Base-by-base conservation (phyloP, 2,888 invertebrate species). In the Agrochola lychnidis region DNA sequence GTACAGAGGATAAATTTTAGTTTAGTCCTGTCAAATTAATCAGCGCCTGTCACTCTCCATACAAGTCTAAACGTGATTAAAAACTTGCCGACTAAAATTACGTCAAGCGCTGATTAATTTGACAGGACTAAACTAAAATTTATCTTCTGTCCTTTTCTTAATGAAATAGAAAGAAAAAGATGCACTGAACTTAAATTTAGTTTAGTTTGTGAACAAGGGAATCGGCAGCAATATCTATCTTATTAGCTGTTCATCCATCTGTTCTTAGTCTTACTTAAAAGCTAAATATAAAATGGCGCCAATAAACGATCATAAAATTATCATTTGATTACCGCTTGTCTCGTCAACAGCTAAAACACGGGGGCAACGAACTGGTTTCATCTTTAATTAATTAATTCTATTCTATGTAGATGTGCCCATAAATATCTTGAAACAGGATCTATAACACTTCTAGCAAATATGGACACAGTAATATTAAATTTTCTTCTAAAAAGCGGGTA, bases 281-380 rank as follows among this genome's bases (percentile, higher is more conserved):
- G 12, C 9, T 7, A 68, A 59, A 64, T 56, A 30, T 61, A 30
- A 56, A 82, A 66, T 62, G 78, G 51, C 68, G 64, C 45, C 61
- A 51, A 64, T n/a, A 22, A 62, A 36, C 1, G 53, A 63, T 63
- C 61, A 72, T 70, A 48, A 75, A 84, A 82, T 59, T 64, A 79
- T 61, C 19, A 76, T 81, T 80, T 81, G 42, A 81, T 73, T 56
- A n/a, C 68, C 45, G 19, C 45, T 71, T 63, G 70, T 70, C 53
- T 79, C 72, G 64, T 68, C 62, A 64, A 80, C 70, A 78, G 30
- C 53, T 61, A 75, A 76, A 83, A 68, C 25, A 63, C 56, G 70
- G 71, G 86, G 81, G 86, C 82, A 74, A 80, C 80, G 88, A 85
- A 83, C 89, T 86, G 68, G 79, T 82, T 84, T 74, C 70, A 67